Evolutionary conservation across 2,113 vertebrate species (phyloP).

Genomic region (Lamprotornis superbus): DNA sequence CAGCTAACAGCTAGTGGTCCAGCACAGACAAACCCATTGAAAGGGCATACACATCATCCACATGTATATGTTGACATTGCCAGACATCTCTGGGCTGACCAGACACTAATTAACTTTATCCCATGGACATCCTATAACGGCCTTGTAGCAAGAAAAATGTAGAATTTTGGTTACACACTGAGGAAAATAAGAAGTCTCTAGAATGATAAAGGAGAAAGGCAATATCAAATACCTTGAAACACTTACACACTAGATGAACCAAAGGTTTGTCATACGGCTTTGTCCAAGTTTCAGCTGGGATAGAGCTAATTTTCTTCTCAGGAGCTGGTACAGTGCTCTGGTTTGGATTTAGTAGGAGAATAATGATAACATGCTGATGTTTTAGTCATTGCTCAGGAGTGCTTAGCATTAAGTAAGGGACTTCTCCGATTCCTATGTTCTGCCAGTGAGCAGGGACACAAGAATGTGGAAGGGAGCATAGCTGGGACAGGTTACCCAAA

Average conservation of each 20-base stretch:
- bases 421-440: background rate
- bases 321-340: background rate
- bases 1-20: background rate
- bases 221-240: background rate
- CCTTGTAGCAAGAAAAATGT: background rate
- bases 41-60: background rate
- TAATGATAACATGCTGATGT: background rate
- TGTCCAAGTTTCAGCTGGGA: background rate
- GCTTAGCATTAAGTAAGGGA: background rate
- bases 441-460: fast-evolving
- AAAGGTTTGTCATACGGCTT: background rate
- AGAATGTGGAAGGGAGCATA: background rate
- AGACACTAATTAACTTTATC: background rate
- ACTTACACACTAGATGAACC: background rate
- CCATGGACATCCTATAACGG: fast-evolving
- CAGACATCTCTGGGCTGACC: background rate
- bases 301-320: background rate
- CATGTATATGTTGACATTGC: fast-evolving
- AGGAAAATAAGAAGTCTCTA: background rate
- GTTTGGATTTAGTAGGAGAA: background rate
- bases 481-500: background rate
- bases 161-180: background rate
- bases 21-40: background rate
- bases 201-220: background rate
- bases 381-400: background rate